Conservation (phyloP, 2,888 invertebrate genomes). For the Geophilus truncorum region DNA sequence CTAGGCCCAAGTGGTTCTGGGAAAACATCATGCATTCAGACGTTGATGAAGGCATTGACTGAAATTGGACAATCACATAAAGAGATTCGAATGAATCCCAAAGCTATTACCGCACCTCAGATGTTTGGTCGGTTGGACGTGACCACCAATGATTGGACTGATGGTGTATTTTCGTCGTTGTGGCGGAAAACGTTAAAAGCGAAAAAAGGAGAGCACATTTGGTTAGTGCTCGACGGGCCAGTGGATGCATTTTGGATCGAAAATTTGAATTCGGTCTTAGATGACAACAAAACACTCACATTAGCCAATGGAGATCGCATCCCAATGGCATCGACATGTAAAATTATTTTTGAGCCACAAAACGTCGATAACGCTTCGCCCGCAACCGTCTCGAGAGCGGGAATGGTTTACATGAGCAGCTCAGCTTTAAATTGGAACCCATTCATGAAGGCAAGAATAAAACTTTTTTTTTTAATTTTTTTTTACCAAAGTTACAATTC, state of each 20-base stretch:
- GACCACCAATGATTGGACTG: slow-evolving; percentile 97
- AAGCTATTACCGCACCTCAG: slow-evolving; percentile 93
- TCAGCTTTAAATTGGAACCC: slow-evolving; percentile 91
- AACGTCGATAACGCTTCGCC: slow-evolving; percentile 97
- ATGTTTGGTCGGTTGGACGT: slow-evolving; percentile 97
- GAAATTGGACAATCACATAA: slow-evolving; percentile 78
- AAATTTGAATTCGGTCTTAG: slow-evolving; percentile 92
- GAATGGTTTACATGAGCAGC: slow-evolving; percentile 94
- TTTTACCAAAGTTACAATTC: not conserved
- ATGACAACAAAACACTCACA: slow-evolving; percentile 92
- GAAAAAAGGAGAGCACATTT: slow-evolving; percentile 80
- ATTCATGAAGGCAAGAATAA: slow-evolving; percentile 57
- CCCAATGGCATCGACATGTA: slow-evolving; percentile 88
- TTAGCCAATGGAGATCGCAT: slow-evolving; percentile 92
- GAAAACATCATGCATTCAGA: slow-evolving; percentile 85
- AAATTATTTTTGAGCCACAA: slow-evolving; percentile 94
- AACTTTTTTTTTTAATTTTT: not conserved
- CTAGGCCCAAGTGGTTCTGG: slow-evolving; percentile 92
- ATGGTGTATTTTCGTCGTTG: slow-evolving; percentile 93
- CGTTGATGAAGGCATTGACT: slow-evolving; percentile 82
- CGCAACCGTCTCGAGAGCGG: slow-evolving; percentile 90
- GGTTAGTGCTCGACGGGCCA: slow-evolving; percentile 92
- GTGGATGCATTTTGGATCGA: slow-evolving; percentile 99
- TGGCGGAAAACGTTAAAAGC: slow-evolving; percentile 91
- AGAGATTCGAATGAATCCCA: slow-evolving; percentile 98